Evolutionary conservation across 2,888 invertebrate species (phyloP).

Genomic region (Pachydiplax longipennis): DNA sequence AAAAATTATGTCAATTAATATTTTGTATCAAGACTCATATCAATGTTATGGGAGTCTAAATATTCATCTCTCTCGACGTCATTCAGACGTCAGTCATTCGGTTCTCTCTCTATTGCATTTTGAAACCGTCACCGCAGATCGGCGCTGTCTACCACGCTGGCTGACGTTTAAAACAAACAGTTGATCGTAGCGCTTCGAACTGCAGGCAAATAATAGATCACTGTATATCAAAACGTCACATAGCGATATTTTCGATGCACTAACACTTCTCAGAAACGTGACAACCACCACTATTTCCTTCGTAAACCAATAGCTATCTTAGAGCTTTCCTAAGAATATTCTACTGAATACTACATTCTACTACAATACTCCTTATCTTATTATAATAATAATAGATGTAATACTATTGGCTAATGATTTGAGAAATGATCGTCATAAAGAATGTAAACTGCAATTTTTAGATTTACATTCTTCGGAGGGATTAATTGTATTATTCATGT

Average conservation of each 20-base stretch:
- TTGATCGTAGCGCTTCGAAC: not conserved
- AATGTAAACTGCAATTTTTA: too few species aligned
- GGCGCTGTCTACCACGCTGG: not conserved
- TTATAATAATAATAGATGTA: too few species aligned
- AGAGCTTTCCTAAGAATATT: too few species aligned
- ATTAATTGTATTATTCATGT: too few species aligned
- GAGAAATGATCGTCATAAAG: too few species aligned
- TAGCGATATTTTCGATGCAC: not conserved
- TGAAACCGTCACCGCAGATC: not conserved
- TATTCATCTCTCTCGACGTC: not conserved
- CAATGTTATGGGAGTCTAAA: not conserved
- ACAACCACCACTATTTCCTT: not conserved
- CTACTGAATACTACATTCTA: too few species aligned
- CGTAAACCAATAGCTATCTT: too few species aligned
- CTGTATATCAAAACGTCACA: not conserved
- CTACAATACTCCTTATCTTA: too few species aligned
- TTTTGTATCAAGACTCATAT: too few species aligned
- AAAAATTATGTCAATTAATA: too few species aligned
- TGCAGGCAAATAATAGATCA: not conserved
- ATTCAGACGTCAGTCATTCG: not conserved
- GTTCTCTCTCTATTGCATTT: not conserved
- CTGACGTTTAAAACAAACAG: not conserved
- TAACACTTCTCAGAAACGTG: not conserved
- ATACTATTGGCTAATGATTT: too few species aligned
- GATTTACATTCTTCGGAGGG: too few species aligned